Conservation (phyloP, 2,797 vertebrate species). For the Pseudochaenichthys georgianus region DNA sequence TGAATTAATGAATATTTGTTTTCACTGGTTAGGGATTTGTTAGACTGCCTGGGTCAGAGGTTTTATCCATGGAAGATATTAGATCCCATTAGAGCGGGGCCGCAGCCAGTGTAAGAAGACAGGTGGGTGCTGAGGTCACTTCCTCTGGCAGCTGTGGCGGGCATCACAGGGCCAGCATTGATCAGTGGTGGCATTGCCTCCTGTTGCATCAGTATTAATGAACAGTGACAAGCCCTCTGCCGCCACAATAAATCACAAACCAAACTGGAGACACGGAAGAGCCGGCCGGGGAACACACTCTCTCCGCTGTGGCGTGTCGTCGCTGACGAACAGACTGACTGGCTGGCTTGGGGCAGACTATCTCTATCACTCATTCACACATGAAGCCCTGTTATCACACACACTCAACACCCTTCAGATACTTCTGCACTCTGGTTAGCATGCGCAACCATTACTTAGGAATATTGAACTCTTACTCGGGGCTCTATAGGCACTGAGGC, state of each 20-base stretch:
- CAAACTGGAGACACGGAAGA: constrained; percentile 59
- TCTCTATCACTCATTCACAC: constrained; percentile 59
- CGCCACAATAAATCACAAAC: constrained; percentile 78
- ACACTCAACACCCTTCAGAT: constrained; percentile 26
- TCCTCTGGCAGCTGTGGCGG: constrained; percentile 76
- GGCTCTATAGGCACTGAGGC: constrained; percentile 18
- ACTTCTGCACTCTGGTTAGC: constrained; percentile 45
- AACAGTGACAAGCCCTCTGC: constrained; percentile 81
- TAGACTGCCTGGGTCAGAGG: constrained; percentile 50
- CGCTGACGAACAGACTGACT: constrained; percentile 50
- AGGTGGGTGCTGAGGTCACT: constrained; percentile 82
- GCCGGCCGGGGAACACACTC: constrained; percentile 56
- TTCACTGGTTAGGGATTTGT: constrained; percentile 24
- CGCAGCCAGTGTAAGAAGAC: constrained; percentile 67
- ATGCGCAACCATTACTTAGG: constrained; percentile 45
- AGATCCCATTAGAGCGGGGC: constrained; percentile 64
- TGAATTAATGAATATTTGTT: constrained; percentile 11
- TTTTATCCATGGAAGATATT: constrained; percentile 64
- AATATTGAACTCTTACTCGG: constrained; percentile 33
- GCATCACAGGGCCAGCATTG: constrained; percentile 73
- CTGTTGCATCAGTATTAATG: constrained; percentile 83
- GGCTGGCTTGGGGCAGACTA: constrained; percentile 35
- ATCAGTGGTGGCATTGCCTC: constrained; percentile 77
- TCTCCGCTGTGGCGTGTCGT: constrained; percentile 57
- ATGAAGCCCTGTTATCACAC: constrained; percentile 43